These are phyloP conservation scores for Oxycera nigricornis DNA, from an alignment of 2,888 invertebrate species.

Conservation along the genomic window DNA sequence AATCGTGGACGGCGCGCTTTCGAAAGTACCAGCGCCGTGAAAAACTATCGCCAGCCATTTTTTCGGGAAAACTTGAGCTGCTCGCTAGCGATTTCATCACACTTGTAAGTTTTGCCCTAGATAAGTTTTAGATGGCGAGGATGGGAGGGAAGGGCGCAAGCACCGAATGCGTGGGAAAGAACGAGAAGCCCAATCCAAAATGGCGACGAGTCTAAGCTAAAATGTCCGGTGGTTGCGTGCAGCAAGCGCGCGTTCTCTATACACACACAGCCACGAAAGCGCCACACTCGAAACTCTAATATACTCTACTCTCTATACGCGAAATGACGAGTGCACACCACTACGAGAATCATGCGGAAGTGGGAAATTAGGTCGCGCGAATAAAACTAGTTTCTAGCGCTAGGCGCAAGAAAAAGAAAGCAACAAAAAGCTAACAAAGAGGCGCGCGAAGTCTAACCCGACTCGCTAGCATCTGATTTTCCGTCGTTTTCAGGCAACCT, in stretches of 20 bases:
- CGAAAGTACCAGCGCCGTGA: not conserved
- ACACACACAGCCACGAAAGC: not conserved
- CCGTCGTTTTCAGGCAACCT: not conserved
- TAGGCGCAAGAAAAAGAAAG: conserved; percentile 37
- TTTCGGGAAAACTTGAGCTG: not conserved
- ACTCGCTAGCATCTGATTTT: conserved; percentile 7
- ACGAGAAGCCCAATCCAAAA: conserved; percentile 32
- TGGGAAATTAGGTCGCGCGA: conserved; percentile 52
- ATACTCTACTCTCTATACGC: not conserved
- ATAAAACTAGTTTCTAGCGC: conserved; percentile 45
- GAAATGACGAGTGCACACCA: conserved; percentile 4
- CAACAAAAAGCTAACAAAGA: conserved; percentile 36
- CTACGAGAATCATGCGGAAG: conserved; percentile 49
- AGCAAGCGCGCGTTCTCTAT: not conserved
- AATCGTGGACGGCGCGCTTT: not conserved
- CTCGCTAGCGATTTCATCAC: conserved; percentile 25
- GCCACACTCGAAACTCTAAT: not conserved
- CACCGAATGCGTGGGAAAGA: not conserved
- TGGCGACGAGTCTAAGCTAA: conserved; percentile 16
- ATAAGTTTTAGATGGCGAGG: not conserved
- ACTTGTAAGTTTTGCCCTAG: conserved; percentile 25
- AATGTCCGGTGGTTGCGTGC: not conserved
- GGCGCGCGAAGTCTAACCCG: not conserved
- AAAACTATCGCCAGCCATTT: not conserved
- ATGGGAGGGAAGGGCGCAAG: not conserved